Evolutionary conservation across 2,113 vertebrate species (phyloP).

Genomic region (Delphinus delphis): DNA sequence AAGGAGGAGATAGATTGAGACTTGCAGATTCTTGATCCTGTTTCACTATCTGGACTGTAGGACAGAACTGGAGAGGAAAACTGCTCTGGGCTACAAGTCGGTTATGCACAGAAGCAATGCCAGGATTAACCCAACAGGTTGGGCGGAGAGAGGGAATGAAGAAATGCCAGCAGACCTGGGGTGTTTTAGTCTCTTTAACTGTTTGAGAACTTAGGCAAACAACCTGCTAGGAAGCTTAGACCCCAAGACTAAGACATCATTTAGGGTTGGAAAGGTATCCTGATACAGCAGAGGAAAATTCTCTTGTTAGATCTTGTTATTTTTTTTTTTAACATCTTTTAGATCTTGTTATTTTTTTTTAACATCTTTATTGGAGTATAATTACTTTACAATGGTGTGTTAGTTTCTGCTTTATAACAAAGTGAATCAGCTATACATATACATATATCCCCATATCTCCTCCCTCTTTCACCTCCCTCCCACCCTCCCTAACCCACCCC

Average conservation of each 20-base stretch:
- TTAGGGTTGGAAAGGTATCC: not conserved
- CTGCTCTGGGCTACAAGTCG: not conserved
- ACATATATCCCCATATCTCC: no score
- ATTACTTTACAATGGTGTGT: no score
- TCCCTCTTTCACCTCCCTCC: no score
- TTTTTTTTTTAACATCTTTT: not conserved
- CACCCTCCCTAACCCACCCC: no score
- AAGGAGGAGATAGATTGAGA: not conserved
- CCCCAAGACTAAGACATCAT: not conserved
- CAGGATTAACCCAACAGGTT: not conserved
- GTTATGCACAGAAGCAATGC: not conserved
- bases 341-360: not conserved
- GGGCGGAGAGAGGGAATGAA: not conserved
- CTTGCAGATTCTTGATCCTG: not conserved
- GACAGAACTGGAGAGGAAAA: not conserved
- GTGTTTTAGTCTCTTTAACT: not conserved
- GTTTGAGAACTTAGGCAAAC: not conserved
- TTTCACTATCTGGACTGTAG: not conserved
- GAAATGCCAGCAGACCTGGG: not conserved
- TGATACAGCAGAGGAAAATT: not conserved
- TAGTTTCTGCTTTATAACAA: no score
- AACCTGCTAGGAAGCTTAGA: not conserved
- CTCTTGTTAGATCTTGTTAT: not conserved
- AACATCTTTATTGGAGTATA: no score
- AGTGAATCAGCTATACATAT: no score